A percentile compares a stretch with the other conserved stretches of the same genome.
Evolutionary conservation across 30 jellyfish, hydroid and myxozoan species (phyloP).

Genomic region (Aurelia aurita): DNA sequence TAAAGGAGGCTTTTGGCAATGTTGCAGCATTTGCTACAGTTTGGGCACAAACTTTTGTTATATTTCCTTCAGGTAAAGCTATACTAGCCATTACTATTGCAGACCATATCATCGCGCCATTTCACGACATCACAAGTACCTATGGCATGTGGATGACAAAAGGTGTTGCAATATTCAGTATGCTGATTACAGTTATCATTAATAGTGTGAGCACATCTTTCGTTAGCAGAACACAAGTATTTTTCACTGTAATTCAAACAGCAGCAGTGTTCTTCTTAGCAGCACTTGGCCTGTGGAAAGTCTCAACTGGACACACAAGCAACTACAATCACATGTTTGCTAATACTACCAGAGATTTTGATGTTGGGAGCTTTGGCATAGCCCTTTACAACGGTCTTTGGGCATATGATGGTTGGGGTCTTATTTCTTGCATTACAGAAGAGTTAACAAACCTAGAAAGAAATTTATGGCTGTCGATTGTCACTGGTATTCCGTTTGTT

Average conservation of each 20-base stretch:
- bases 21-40: constrained; percentile 6
- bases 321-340: constrained; percentile 35
- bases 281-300: constrained; percentile 40
- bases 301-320: constrained; percentile 13
- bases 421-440: constrained; percentile 33
- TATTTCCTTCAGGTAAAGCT: constrained; percentile 50
- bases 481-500: constrained; percentile 64
- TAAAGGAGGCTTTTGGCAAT: constrained; percentile 21
- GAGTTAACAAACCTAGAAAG: constrained; percentile 55
- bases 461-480: constrained; percentile 32
- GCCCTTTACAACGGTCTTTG: constrained; percentile 63
- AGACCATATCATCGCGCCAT: constrained; percentile 30
- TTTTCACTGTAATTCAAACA: constrained; percentile 36
- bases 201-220: no score
- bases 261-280: constrained; percentile 30
- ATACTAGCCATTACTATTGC: constrained; percentile 39
- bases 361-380: not conserved
- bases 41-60: constrained; percentile 5
- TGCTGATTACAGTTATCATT: no score
- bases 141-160: constrained; percentile 23
- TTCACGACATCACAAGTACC: constrained; percentile 11
- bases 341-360: not conserved
- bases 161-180: no score
- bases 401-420: constrained; percentile 80
- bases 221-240: constrained; percentile 29